Base-by-base conservation (phyloP, 2,888 invertebrate species). In the Mythimna lalbum region DNA sequence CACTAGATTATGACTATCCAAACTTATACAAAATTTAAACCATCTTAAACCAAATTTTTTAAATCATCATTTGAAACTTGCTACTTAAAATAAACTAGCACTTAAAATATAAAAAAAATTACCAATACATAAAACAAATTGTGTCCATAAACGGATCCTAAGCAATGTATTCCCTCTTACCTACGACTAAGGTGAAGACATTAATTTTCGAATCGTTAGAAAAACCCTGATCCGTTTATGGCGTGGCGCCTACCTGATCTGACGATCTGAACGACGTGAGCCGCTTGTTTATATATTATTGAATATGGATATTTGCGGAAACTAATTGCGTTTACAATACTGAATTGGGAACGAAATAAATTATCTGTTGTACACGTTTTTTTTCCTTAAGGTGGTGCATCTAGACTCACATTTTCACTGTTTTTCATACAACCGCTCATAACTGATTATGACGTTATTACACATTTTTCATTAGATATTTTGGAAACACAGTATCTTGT, bases 141-240 rank as follows among this genome's bases (percentile, higher is more conserved):
- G 73, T 63, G 71, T 63, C 79, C 53, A 59, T 79, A 77, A 56
- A 77, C n/a, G 68, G 78, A 9, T 68, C 21, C 17, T 63, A 72
- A 77, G 73, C 36, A 66, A 72, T 60, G 73, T 77, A 81, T 81
- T 81, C 78, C 77, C 47, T 77, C 69, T 63, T 70, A 64, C 63
- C 63, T 71, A 77, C 79, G 53, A 65, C 79, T 80, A 79, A 78
- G 89, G 87, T 89, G 90, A 89, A 89, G 89, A 88, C 89, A 92
- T 93, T 91, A 92, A 93, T 93, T 94, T 93, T 92, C 88, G 89
- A 92, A 90, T 90, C 89, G 86, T 86, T 90, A 92, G 91, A 93
- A 93, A 93, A 94, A 93, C 91, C 86, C 79, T 77, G 78, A 78
- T 73, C 93, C 91, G 76, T 84, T 88, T 93, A 93, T 86, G 94